Base-by-base conservation (phyloP, 1,140 invertebrate species). In the Callitettix versicolor region DNA sequence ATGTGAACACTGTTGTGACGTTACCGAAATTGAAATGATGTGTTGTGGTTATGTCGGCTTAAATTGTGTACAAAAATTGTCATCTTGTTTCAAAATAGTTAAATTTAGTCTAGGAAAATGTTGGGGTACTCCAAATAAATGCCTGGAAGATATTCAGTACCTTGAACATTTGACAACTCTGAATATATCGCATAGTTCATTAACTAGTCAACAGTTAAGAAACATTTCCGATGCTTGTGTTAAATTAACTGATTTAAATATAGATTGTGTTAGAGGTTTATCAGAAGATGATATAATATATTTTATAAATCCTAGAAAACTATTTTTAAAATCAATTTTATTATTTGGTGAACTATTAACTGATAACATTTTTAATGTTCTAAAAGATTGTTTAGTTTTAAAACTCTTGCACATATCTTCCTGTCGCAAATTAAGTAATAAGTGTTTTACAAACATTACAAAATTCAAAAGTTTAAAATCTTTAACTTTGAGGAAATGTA, bases 341-440 rank as follows among this genome's bases (percentile, higher is more conserved):
- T 21, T 58, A 20, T 55, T 49, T 55, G 57, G 52, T 1, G 53
- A 55, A n/a, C 26, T 38, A 15, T 33, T 58, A 22, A 55, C 57
- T 30, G 53, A 58, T 42, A 36, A 40, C 11, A 21, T 47, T 15
- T 48, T 55, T 11, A 38, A 17, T 12, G 21, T 34, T 41, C 12
- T 58, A 17, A 40, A 52, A 30, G 49, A 49, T 1, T 58, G 57
- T 55, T n/a, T 9, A 2, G 40, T 12, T 11, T 14, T 58, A 12
- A 33, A 51, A 34, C 46, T 2, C 9, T 26, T 58, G n/a, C 57
- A 58, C 22, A 36, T 58, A 15, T 49, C 51, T 11, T 33, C 30
- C n/a, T 58, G 57, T 50, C 14, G 18, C 5, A 26, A 36, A 36
- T 48, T 58, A 17, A 50, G 52, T 21, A 42, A 55, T 42, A 55